Evolutionary conservation across 2,797 vertebrate species (phyloP).

Genomic region (Todus mexicanus): DNA sequence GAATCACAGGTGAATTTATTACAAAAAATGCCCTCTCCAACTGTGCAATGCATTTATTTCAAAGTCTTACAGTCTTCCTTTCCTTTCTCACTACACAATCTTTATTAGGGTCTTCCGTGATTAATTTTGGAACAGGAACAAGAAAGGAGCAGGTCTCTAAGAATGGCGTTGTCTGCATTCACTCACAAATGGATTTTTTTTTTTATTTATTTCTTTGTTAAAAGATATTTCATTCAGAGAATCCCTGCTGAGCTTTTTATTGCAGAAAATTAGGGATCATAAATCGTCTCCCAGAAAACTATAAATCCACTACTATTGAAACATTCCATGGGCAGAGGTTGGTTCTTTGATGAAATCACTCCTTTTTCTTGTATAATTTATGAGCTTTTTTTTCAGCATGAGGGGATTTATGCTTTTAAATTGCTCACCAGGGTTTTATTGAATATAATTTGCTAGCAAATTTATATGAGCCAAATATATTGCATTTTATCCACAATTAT

Average conservation of each 20-base stretch:
- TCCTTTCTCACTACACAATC: background rate
- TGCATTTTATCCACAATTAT: conserved; percentile 73
- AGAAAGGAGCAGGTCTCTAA: conserved; percentile 53
- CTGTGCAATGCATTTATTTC: conserved; percentile 44
- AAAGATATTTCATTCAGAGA: conserved; percentile 76
- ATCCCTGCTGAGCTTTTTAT: conserved; percentile 77
- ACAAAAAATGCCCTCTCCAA: background rate
- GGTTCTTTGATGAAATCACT: conserved; percentile 78
- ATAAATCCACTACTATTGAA: conserved; percentile 79
- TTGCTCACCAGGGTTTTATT: conserved; percentile 71
- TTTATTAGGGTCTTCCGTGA: conserved; percentile 44
- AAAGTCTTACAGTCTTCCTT: conserved; percentile 27
- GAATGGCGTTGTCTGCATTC: conserved; percentile 59
- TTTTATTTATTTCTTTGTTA: conserved; percentile 62
- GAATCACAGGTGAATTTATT: background rate
- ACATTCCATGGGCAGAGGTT: conserved; percentile 74
- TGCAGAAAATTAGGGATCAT: conserved; percentile 76
- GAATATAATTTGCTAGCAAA: conserved; percentile 74
- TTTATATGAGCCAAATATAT: conserved; percentile 72
- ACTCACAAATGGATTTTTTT: conserved; percentile 27
- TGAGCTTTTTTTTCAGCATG: conserved; percentile 68
- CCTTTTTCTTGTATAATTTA: conserved; percentile 75
- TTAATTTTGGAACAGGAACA: conserved; percentile 59
- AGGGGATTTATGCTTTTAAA: conserved; percentile 68
- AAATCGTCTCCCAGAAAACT: conserved; percentile 74